phyloP scores from a whole-genome alignment of 2,888 invertebrate species.

The Eristalis intricaria region DNA sequence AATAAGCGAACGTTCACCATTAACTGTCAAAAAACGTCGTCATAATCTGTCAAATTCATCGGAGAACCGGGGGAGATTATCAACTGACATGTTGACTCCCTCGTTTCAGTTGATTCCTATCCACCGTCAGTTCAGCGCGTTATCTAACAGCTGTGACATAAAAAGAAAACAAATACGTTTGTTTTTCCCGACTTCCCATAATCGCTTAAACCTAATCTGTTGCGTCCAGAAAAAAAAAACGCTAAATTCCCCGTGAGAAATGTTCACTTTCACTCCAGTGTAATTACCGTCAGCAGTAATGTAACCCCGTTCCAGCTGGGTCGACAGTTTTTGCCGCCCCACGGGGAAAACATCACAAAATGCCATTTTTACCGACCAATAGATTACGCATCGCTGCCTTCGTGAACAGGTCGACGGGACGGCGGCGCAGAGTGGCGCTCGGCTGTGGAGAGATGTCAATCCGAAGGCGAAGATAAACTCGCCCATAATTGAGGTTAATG shows the following conservation, averaged over 20 bases:
- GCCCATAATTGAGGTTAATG: constrained; percentile 13
- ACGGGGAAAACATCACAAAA: neutral
- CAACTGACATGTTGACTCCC: neutral
- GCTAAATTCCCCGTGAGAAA: neutral
- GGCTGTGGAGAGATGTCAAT: too few relatives aligned
- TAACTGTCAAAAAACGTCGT: too few relatives aligned
- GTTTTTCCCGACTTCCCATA: neutral
- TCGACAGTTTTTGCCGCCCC: neutral
- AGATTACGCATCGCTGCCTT: neutral
- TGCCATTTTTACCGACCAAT: neutral
- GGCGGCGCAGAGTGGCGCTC: too few relatives aligned
- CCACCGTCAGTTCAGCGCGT: neutral
- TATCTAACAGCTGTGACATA: neutral
- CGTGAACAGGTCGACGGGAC: neutral
- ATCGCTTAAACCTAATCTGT: neutral
- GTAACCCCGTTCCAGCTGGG: neutral
- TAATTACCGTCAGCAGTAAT: constrained; percentile 13
- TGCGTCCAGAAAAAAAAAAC: constrained; percentile 9
- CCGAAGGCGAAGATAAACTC: neutral
- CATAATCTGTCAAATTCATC: too few relatives aligned
- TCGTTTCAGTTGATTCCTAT: neutral
- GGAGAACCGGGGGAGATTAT: too few relatives aligned
- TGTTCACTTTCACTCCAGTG: constrained; percentile 32
- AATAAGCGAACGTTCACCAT: too few relatives aligned
- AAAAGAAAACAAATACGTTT: neutral